Base-by-base conservation (phyloP, 92 coral and sea anemone species). In the Paramuricea clavata region DNA sequence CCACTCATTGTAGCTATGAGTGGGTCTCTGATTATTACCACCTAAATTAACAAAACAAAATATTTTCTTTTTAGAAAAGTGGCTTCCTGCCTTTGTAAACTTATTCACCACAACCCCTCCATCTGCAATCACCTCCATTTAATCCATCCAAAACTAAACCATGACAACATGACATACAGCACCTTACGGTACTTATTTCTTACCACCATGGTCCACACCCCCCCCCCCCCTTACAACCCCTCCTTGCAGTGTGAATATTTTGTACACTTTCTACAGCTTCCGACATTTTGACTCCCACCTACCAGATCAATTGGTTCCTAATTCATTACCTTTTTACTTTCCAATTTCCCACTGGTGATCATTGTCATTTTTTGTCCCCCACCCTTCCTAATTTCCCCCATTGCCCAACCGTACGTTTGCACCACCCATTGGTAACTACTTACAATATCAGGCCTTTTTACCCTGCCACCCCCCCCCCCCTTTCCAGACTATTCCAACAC, bases 21-120 rank as follows among this genome's bases (percentile, higher is more conserved):
- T 36, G 42, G 42, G 8, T 36, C 8, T 36, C 23, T 17, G 61
- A 16, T 16, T 52, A 52, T 52, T 26, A 6, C 33, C 11, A 15
- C 68, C 5, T 60, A 16, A 28, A 65, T 28, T 65, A 65, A 65
- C n/a, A 7, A 26, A 54, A 21, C 62, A 65, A 65, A 65, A 28
- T 65, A 31, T 28, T 65, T 65, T 65, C 72, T 65, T 65, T 65
- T 65, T 33, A 65, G 72, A 65, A 65, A 31, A 65, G 72, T 65
- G 39, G 72, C 72, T 17, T 56, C 44, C 10, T 56, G 16, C 64
- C 39, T 28, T 28, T 65, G 22, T 33, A 65, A 12, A 65, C 4
- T 28, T 65, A 28, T 65, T n/a, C 72, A 28, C 39, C 39, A 16
- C 72, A 65, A 65, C 41, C 72, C 72, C 32, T 60, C 68, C 72